A percentile compares a stretch with the other conserved stretches of the same genome.
These are phyloP conservation scores for Ypsolopha sequella DNA, from an alignment of 2,888 invertebrate species.

Conservation along the genomic window DNA sequence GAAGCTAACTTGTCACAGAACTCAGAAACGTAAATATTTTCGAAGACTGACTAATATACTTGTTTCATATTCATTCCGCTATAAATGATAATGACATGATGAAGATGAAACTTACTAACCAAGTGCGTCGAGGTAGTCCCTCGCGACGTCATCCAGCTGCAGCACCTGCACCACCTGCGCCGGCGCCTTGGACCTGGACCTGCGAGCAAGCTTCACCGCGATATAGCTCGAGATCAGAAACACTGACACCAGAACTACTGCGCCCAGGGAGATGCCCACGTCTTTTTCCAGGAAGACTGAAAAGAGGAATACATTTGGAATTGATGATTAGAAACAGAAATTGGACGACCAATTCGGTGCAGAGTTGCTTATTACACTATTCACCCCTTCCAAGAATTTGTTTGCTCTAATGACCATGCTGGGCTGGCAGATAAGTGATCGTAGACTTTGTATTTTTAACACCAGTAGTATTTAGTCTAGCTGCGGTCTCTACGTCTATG, in stretches of 20 bases:
- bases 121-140: slow-evolving; percentile 50
- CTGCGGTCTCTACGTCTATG: too few species aligned
- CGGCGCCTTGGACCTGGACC: slow-evolving; percentile 35
- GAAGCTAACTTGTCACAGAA: too few species aligned
- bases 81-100: slow-evolving; percentile 4
- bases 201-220: slow-evolving; percentile 32
- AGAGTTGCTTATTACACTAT: not conserved
- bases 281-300: slow-evolving; percentile 49
- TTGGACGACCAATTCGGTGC: too few species aligned
- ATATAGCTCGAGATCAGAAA: slow-evolving; percentile 44
- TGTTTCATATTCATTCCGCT: too few species aligned
- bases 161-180: slow-evolving; percentile 56
- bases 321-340: not conserved
- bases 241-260: slow-evolving; percentile 39
- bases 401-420: too few species aligned
- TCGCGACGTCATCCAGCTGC: slow-evolving; percentile 53
- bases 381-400: too few species aligned
- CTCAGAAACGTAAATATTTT: too few species aligned
- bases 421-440: too few species aligned
- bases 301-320: slow-evolving; percentile 4
- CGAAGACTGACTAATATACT: too few species aligned
- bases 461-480: too few species aligned
- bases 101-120: slow-evolving; percentile 25
- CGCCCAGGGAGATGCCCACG: slow-evolving; percentile 55
- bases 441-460: too few species aligned